phyloP scores from a whole-genome alignment of 2,888 invertebrate genomes.

The Sinhomidia bicolor region DNA sequence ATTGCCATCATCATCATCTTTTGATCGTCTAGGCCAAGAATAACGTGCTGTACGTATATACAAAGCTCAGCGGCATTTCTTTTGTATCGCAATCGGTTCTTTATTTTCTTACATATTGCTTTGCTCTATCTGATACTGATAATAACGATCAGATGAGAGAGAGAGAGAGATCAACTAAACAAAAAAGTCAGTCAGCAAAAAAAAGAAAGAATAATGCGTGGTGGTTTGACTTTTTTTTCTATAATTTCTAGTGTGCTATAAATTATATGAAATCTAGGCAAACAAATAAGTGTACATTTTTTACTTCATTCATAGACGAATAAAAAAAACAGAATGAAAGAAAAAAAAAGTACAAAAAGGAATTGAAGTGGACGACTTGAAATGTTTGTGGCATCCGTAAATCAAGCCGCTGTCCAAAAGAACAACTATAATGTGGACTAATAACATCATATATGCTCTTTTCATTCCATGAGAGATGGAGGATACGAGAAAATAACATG shows the following conservation, averaged over 20 bases:
- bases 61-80: slow-evolving; percentile 45
- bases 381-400: slow-evolving; percentile 65
- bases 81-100: slow-evolving; percentile 32
- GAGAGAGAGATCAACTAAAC: slow-evolving; percentile 23
- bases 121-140: slow-evolving; percentile 26
- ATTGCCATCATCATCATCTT: not conserved
- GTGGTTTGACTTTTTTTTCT: not conserved
- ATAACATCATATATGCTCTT: slow-evolving; percentile 60
- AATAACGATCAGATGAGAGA: slow-evolving; percentile 12
- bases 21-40: not conserved
- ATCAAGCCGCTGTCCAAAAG: slow-evolving; percentile 62
- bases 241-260: slow-evolving; percentile 4
- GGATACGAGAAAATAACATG: not conserved
- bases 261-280: slow-evolving; percentile 5
- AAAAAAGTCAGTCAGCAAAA: slow-evolving; percentile 28
- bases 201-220: not conserved
- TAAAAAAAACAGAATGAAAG: slow-evolving; percentile 6
- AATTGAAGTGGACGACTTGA: slow-evolving; percentile 59
- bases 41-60: not conserved
- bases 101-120: not conserved
- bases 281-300: not conserved
- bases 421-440: slow-evolving; percentile 65
- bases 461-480: slow-evolving; percentile 26
- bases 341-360: not conserved
- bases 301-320: slow-evolving; percentile 17